Evolutionary conservation across 2,797 vertebrate genomes (phyloP).

Genomic region (Sebastes taczanowskii): DNA sequence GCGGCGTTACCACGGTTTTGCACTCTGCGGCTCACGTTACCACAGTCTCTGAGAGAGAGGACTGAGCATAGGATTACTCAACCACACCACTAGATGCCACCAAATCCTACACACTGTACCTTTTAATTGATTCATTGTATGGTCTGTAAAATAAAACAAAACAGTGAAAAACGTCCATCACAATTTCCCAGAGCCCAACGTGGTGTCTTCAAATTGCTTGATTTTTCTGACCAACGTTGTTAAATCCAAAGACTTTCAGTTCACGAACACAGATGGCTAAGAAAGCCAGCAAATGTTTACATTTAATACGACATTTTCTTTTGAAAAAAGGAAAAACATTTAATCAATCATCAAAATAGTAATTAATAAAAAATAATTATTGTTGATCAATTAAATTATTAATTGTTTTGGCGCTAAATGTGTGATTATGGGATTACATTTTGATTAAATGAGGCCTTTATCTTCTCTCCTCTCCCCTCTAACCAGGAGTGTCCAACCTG

Average conservation of each 20-base stretch:
- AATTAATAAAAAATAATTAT: too few relatives aligned
- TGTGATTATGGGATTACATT: neutral
- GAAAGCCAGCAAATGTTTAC: neutral
- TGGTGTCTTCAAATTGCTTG: neutral
- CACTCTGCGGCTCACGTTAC: too few relatives aligned
- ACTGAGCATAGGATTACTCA: accelerated
- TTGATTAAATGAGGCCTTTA: neutral
- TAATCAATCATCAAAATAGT: neutral
- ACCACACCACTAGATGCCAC: too few relatives aligned
- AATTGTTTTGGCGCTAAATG: neutral
- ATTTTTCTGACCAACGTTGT: neutral
- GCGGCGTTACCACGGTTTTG: too few relatives aligned
- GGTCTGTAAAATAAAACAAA: neutral
- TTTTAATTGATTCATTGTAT: neutral
- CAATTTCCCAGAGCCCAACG: neutral
- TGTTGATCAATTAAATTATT: neutral
- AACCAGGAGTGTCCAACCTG: slow-evolving; percentile 88
- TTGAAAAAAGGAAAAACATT: neutral
- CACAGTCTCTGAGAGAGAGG: too few relatives aligned
- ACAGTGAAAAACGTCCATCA: neutral
- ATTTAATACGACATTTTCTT: accelerated
- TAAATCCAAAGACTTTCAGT: neutral
- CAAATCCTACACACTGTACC: too few relatives aligned
- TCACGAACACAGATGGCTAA: neutral
- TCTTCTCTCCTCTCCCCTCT: neutral